phyloP scores from a whole-genome alignment of 2,113 vertebrate genomes.

The Urocitellus parryii region DNA sequence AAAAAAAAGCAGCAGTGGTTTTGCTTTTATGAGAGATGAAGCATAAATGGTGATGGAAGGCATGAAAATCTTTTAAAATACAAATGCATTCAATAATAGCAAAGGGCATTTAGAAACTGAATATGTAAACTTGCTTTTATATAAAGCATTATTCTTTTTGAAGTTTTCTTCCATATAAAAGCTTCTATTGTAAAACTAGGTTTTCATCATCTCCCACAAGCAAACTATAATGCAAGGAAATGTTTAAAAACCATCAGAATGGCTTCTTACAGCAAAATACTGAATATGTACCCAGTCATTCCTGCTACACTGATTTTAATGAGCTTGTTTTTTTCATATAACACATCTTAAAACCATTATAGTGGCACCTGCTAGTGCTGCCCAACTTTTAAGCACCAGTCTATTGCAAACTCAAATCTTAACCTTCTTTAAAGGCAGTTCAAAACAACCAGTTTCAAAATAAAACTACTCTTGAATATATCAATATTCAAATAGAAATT shows the following conservation, averaged over 20 bases:
- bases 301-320: slow-evolving; percentile 35
- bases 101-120: slow-evolving; percentile 56
- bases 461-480: background rate
- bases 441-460: slow-evolving; percentile 40
- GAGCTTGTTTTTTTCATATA: background rate
- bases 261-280: background rate
- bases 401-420: background rate
- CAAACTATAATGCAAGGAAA: slow-evolving; percentile 43
- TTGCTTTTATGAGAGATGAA: slow-evolving; percentile 42
- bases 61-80: slow-evolving; percentile 50
- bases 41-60: background rate
- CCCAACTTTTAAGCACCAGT: background rate
- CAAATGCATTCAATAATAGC: slow-evolving; percentile 42
- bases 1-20: background rate
- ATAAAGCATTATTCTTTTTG: slow-evolving; percentile 57
- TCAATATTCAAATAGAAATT: background rate
- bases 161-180: slow-evolving; percentile 37
- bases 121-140: slow-evolving; percentile 51
- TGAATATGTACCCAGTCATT: background rate
- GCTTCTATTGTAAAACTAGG: slow-evolving; percentile 31
- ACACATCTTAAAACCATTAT: background rate
- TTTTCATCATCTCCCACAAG: slow-evolving; percentile 56
- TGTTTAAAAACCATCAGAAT: slow-evolving; percentile 48
- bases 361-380: background rate
- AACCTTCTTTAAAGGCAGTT: background rate